Conservation (phyloP, 2,797 vertebrate species). For the Tachyglossus aculeatus region DNA sequence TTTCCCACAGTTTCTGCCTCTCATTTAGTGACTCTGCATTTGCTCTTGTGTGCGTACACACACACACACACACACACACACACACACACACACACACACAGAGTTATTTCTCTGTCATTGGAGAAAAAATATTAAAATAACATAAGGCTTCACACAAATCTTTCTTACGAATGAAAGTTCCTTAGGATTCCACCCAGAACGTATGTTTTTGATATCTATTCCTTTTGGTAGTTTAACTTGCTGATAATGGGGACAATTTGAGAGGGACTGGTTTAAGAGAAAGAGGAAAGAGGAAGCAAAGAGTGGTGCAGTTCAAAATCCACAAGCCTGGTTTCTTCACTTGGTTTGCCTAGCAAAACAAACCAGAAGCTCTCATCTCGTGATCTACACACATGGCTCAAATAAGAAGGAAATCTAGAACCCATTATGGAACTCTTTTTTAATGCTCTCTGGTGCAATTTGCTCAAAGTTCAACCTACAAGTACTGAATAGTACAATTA, state of each 20-base stretch:
- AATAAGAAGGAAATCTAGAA: slow-evolving; percentile 10
- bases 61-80: background rate
- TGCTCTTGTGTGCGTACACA: too few relatives aligned
- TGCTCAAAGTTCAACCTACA: background rate
- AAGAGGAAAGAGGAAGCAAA: slow-evolving; percentile 4
- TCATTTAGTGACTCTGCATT: background rate
- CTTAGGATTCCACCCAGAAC: background rate
- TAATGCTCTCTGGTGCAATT: background rate
- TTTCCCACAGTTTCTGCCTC: background rate
- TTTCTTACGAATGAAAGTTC: background rate
- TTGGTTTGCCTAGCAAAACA: slow-evolving; percentile 6
- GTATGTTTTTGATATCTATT: background rate
- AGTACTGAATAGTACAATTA: slow-evolving; percentile 7
- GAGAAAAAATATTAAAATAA: slow-evolving; percentile 11
- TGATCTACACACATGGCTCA: slow-evolving; percentile 26
- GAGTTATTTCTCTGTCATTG: slow-evolving; percentile 1
- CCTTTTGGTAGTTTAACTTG: background rate
- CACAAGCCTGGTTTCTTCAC: background rate
- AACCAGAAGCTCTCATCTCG: background rate
- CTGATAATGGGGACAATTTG: background rate
- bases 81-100: background rate
- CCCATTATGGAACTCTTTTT: background rate
- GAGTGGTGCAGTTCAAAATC: background rate
- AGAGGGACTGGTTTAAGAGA: background rate
- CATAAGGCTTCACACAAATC: background rate